Percentiles rank a stretch among this genome's conserved stretches.
Conservation (phyloP, 2,888 invertebrate species). For the Amiota minor region DNA sequence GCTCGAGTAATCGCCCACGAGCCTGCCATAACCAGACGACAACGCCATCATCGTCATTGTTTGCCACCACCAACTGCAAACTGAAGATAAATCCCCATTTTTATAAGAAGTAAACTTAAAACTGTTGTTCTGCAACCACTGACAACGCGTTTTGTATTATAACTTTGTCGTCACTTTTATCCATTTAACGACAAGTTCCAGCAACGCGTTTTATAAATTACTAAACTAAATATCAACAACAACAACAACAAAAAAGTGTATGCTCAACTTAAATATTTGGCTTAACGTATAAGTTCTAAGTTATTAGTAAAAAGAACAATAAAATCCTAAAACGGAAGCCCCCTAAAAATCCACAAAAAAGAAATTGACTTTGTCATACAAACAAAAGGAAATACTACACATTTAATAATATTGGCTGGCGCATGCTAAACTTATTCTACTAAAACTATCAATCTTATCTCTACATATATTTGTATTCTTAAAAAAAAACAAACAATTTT, state of each 20-base stretch:
- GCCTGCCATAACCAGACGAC: neutral
- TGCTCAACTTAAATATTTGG: neutral
- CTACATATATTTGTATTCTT: too few relatives aligned
- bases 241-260: neutral
- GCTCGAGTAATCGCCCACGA: conserved; percentile 78
- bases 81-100: neutral
- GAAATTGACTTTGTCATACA: neutral
- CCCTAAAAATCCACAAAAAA: conserved; percentile 15
- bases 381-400: too few relatives aligned
- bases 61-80: conserved; percentile 2
- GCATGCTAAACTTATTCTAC: too few relatives aligned
- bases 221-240: neutral
- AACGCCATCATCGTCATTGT: neutral
- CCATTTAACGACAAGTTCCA: conserved; percentile 10
- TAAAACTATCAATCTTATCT: too few relatives aligned
- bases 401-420: too few relatives aligned
- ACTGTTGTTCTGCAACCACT: neutral
- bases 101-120: neutral
- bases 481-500: too few relatives aligned
- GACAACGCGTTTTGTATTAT: neutral
- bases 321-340: neutral
- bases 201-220: neutral
- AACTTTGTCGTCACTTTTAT: conserved; percentile 7
- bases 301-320: conserved; percentile 4
- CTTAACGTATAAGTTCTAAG: conserved; percentile 14